Base-by-base conservation (phyloP, 2,888 invertebrate species). In the Drosophila gaucha region DNA sequence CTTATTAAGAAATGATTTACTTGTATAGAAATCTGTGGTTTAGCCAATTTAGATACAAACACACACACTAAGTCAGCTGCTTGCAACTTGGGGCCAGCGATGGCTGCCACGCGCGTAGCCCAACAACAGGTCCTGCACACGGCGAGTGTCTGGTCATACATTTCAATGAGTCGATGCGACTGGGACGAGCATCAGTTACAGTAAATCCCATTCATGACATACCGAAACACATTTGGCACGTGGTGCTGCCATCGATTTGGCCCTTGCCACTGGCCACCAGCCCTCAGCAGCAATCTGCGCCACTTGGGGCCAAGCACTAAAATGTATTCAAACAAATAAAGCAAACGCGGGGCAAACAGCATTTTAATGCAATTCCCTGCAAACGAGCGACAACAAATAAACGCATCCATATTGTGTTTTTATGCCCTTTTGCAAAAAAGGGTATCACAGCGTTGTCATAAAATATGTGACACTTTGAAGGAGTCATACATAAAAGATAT, bases 301-400 rank as follows among this genome's bases (percentile, higher is more conserved):
- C 41, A 26, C 24, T 41, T 41, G 35, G 43, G 69, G 24, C 44
- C 44, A 60, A n/a, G 55, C 63, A 47, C 63, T 66, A 71, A 64
- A 54, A 28, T 16, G 46, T 44, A 44, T 54, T 60, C 46, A 38
- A 49, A 54, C 60, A 64, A 67, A 78, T 78, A 71, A 67, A 71
- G 57, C 44, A 71, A 59, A 73, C n/a, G 26, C 60, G 22, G 28
- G 22, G n/a, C 44, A 43, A 60, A 38, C 44, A 46, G 47, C 55
- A 69, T 59, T 75, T 62, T 44, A 69, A 86, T 67, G 72, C 76
- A 86, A 79, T 74, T 85, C 62, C 63, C 64, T 30, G 44, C 52
- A 50, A 78, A 69, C 67, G 69, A 73, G 70, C 57, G 44, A 20
- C 18, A 62, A 28, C 24, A 44, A 55, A 30, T 35, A 31, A 71